Evolutionary conservation across 1,140 invertebrate species (phyloP), one percentile per base, ranked within the genome.

Genomic region (Euwallacea fornicatus): DNA sequence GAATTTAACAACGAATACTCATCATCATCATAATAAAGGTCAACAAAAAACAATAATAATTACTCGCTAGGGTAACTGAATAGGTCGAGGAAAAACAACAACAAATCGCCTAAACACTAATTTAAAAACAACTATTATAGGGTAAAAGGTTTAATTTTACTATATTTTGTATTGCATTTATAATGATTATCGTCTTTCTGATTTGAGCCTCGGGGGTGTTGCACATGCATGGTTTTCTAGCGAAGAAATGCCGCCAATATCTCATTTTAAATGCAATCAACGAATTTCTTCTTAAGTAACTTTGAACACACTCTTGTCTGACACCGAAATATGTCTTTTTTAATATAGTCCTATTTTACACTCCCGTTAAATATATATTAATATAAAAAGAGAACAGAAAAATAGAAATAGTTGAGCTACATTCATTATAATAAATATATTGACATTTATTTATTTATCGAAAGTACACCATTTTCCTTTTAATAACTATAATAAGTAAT

Each of bases 1-100:
- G 79, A 82, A 81, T 82, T 82, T 75, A 82, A 82, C 80, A 82
- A 82, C 78, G 80, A 80, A 81, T 81, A 79, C 76, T 77, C 64
- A 76, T 75, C 55, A 50, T 33, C 21, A 50, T 50, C 9, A 13
- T 11, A 13, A 50, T 10, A 50, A 13, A 76, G 75, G 50, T 72
- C 73, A 77, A 78, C 79, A 77, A 76, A n/a, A 80, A 73, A 77
- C 73, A 79, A 80, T 58, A 74, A 76, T 74, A 73, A 72, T 71
- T 73, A 74, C 21, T 33, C 21, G 21, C 21, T 33, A 33, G 21
- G 21, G 21, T 33, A 33, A 33, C 21, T 33, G 21, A 33, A 33
- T 33, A 33, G 21, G 4, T 33, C 21, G 71, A 77, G 74, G 61
- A 77, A 74, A 64, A 47, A 46, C 41, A 21, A 59, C 15, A 59